A percentile compares a stretch with the other conserved stretches of the same genome.
phyloP scores from a whole-genome alignment of 2,888 invertebrate species.

The Eubasilissa splendida region DNA sequence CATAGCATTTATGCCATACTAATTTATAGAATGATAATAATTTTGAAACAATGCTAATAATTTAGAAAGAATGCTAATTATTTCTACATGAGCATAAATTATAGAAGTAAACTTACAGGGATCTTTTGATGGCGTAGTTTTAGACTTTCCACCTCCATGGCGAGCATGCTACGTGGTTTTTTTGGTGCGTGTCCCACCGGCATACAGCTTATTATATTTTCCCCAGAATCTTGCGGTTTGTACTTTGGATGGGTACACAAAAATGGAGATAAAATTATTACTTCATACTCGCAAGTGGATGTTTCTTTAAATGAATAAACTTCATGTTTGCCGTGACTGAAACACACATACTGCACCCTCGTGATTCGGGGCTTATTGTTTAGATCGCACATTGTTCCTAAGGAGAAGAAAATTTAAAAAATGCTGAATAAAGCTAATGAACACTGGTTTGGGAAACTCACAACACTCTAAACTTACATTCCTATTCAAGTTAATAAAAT shows the following conservation, averaged over 20 bases:
- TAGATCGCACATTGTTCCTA: slow-evolving; percentile 89
- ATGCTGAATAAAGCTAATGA: too few species aligned
- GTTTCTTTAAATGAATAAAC: slow-evolving; percentile 94
- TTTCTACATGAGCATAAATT: too few species aligned
- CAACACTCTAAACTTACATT: too few species aligned
- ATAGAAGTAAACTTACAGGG: slow-evolving; percentile 64
- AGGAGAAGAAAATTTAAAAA: slow-evolving; percentile 49
- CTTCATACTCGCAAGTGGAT: slow-evolving; percentile 95
- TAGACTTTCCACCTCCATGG: slow-evolving; percentile 81
- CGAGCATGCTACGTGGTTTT: slow-evolving; percentile 81
- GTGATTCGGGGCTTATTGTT: slow-evolving; percentile 88
- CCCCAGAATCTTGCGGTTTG: slow-evolving; percentile 83
- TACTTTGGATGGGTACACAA: slow-evolving; percentile 93
- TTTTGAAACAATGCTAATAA: too few species aligned
- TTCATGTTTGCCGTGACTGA: slow-evolving; percentile 90
- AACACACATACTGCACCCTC: slow-evolving; percentile 90
- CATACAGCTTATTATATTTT: slow-evolving; percentile 83
- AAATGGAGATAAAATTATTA: slow-evolving; percentile 87
- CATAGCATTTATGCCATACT: too few species aligned
- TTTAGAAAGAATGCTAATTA: too few species aligned
- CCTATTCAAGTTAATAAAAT: too few species aligned
- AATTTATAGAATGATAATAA: too few species aligned
- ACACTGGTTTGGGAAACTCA: too few species aligned
- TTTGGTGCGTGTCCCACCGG: slow-evolving; percentile 78
- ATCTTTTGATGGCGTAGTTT: slow-evolving; percentile 77